phyloP scores from a whole-genome alignment of 2,797 vertebrate species.

The Ciconia nigra region DNA sequence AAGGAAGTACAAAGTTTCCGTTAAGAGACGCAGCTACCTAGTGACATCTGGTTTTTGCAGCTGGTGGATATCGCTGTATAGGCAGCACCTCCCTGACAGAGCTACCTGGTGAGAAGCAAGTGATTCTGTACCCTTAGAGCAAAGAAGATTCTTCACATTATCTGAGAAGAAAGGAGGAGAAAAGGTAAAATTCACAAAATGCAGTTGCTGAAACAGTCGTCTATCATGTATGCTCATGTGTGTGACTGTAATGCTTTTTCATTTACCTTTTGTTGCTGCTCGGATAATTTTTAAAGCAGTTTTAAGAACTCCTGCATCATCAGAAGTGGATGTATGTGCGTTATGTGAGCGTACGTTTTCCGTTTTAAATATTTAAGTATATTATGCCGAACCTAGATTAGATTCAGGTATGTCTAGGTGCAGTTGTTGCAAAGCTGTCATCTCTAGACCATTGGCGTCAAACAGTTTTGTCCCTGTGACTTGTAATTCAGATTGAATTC shows the following conservation, averaged over 20 bases:
- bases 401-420: not conserved
- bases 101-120: slow-evolving; percentile 11
- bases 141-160: not conserved
- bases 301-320: not conserved
- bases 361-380: not conserved
- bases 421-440: not conserved
- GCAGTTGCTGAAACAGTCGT: not conserved
- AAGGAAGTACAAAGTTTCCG: slow-evolving; percentile 43
- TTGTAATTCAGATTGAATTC: not conserved
- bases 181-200: slow-evolving; percentile 38
- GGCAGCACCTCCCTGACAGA: not conserved
- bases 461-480: not conserved
- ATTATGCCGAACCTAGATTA: not conserved
- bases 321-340: not conserved
- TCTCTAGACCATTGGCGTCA: not conserved
- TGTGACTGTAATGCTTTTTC: not conserved
- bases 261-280: not conserved
- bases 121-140: not conserved
- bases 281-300: not conserved
- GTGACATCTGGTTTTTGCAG: not conserved
- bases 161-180: not conserved
- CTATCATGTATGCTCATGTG: not conserved
- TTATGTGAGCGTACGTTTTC: not conserved
- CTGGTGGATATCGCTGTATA: not conserved
- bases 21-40: not conserved